These are phyloP conservation scores for Penaeus indicus DNA, from an alignment of 1,140 invertebrate species.

Conservation along the genomic window DNA sequence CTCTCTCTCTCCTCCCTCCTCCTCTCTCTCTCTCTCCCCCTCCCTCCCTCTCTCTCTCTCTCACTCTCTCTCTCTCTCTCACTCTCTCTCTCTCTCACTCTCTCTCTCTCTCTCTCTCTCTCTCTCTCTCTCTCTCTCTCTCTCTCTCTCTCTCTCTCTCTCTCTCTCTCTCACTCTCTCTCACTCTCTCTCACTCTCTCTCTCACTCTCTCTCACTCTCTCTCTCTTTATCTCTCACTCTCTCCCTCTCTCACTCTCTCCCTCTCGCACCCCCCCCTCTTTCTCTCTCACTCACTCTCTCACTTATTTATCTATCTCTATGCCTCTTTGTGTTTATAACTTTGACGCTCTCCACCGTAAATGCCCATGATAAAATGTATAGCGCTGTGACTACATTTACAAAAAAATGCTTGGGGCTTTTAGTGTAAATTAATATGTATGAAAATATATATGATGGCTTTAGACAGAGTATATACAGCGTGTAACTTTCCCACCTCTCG, in stretches of 20 bases:
- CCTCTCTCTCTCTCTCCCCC: not conserved
- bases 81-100: not conserved
- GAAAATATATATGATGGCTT: too few relatives aligned
- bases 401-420: too few relatives aligned
- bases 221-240: not conserved
- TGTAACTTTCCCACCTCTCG: too few relatives aligned
- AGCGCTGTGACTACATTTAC: too few relatives aligned
- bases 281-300: too few relatives aligned
- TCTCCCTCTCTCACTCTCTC: conserved; percentile 1
- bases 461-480: too few relatives aligned
- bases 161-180: not conserved
- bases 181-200: too few relatives aligned
- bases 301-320: not conserved
- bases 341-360: too few relatives aligned
- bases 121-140: not conserved
- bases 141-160: not conserved
- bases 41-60: not conserved
- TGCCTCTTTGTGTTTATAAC: not conserved
- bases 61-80: not conserved
- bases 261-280: too few relatives aligned
- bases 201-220: too few relatives aligned
- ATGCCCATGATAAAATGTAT: too few relatives aligned
- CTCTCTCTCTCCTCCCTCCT: not conserved
- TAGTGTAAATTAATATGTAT: too few relatives aligned
- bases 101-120: not conserved